phyloP scores from a whole-genome alignment of 1,140 invertebrate species.

The Trachelipus rathkii region DNA sequence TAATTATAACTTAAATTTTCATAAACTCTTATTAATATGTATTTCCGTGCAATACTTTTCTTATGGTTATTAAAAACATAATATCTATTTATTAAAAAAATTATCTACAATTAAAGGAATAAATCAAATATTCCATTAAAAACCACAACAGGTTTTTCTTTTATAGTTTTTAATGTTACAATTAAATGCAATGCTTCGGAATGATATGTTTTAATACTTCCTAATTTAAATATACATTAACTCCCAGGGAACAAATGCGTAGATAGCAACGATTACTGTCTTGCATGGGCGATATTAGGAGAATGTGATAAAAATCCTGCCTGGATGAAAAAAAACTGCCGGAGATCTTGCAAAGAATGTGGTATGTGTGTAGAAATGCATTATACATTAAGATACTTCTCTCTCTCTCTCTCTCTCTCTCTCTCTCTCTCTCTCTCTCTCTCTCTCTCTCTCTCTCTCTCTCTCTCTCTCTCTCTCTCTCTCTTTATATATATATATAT shows the following conservation, averaged over 20 bases:
- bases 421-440: neutral
- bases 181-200: neutral
- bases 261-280: constrained; percentile 34
- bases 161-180: neutral
- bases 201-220: neutral
- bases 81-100: no score
- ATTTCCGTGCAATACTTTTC: no score
- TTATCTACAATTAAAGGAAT: no score
- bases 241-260: neutral
- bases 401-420: neutral
- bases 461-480: neutral
- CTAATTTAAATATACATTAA: neutral
- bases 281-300: constrained; percentile 48
- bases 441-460: neutral
- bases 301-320: constrained; percentile 50
- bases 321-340: constrained; percentile 50
- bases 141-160: neutral
- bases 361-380: neutral
- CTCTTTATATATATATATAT: neutral
- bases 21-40: no score
- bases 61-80: no score
- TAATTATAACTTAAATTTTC: no score
- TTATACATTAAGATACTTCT: neutral
- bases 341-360: constrained; percentile 51
- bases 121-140: neutral